These are phyloP conservation scores for Myotis pilosus DNA, from an alignment of 2,797 vertebrate species.

Conservation along the genomic window DNA sequence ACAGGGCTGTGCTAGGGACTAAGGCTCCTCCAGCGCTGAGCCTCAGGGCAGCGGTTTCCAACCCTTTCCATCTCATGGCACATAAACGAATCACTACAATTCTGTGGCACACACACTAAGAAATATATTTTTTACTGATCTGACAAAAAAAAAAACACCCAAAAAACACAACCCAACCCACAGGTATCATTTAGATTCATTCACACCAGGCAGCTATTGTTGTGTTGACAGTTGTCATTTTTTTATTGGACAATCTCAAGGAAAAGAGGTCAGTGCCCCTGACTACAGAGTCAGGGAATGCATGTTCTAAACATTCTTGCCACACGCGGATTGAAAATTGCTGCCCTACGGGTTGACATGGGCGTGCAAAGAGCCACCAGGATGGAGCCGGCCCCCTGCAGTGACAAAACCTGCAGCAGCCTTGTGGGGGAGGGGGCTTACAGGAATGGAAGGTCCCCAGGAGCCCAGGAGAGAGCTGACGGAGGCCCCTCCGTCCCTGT, in stretches of 20 bases:
- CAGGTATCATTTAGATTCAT: not conserved
- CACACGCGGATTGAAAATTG: not conserved
- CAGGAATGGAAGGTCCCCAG: not conserved
- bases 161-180: too few species aligned
- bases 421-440: not conserved
- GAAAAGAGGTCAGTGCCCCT: not conserved
- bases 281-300: not conserved
- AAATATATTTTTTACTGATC: too few species aligned
- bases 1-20: not conserved
- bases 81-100: not conserved
- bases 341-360: not conserved
- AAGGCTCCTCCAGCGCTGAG: not conserved
- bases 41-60: not conserved
- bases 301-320: not conserved
- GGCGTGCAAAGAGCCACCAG: not conserved
- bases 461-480: not conserved
- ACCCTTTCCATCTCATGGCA: not conserved
- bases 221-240: not conserved
- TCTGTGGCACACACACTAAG: not conserved
- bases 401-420: not conserved
- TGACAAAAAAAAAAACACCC: not conserved
- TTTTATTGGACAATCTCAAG: not conserved
- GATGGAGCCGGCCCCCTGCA: accelerated
- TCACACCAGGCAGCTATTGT: not conserved
- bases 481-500: not conserved